phyloP scores from a whole-genome alignment of 2,888 invertebrate genomes.

The Syrphus vitripennis region DNA sequence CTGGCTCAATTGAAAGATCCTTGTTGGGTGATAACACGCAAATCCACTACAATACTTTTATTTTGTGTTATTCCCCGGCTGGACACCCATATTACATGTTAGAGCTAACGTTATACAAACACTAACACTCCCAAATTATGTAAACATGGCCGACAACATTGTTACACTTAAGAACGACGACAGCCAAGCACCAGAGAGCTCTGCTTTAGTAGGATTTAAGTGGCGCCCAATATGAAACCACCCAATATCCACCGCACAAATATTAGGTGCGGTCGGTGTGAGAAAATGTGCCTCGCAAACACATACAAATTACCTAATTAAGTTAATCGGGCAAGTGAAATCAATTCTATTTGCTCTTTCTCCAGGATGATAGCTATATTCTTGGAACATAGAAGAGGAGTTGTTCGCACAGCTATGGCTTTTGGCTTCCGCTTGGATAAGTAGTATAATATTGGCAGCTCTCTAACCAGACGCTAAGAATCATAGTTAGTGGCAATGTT shows the following conservation, averaged over 20 bases:
- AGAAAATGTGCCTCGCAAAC: conserved; percentile 19
- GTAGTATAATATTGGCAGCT: neutral
- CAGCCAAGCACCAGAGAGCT: conserved; percentile 1
- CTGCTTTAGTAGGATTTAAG: conserved; percentile 1
- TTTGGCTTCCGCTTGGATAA: neutral
- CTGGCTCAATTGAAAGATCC: conserved; percentile 58
- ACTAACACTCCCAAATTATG: conserved; percentile 43
- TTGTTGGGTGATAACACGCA: conserved; percentile 44
- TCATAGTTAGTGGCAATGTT: neutral
- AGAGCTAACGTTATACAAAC: neutral
- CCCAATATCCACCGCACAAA: conserved; percentile 3
- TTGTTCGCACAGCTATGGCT: neutral
- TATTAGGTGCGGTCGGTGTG: neutral
- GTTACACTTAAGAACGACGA: conserved; percentile 41
- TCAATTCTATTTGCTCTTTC: conserved; percentile 60
- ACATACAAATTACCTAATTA: conserved; percentile 68
- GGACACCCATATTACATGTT: conserved; percentile 7
- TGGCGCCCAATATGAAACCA: conserved; percentile 30
- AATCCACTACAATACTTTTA: conserved; percentile 34
- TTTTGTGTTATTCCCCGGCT: conserved; percentile 17
- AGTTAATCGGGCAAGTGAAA: conserved; percentile 65
- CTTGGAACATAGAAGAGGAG: neutral
- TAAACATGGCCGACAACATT: conserved; percentile 54
- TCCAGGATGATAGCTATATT: neutral
- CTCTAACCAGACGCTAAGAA: neutral